Conservation (phyloP, 2,888 invertebrate species). For the Lysandra coridon region DNA sequence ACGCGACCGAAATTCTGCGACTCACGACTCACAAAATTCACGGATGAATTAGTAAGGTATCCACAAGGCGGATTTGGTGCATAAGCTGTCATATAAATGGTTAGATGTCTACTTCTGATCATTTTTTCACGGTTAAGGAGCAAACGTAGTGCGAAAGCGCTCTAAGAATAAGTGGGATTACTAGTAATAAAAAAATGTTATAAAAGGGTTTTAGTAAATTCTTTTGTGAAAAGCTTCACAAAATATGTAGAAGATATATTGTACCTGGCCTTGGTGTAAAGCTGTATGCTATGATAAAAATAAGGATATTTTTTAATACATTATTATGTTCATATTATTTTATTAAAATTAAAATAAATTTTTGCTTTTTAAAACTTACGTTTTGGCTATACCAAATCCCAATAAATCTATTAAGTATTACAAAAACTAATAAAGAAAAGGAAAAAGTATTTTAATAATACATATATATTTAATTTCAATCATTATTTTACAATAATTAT, state of each 20-base stretch:
- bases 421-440: neutral
- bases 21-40: too few species aligned
- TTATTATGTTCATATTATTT: neutral
- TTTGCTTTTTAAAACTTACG: neutral
- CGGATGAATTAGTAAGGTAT: too few species aligned
- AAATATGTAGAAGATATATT: neutral
- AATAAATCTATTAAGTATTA: neutral
- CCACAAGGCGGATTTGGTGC: too few species aligned
- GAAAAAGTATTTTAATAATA: neutral
- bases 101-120: too few species aligned
- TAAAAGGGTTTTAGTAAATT: too few species aligned
- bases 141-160: too few species aligned
- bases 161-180: too few species aligned
- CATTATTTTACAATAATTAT: neutral
- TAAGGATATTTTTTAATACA: neutral
- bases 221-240: neutral
- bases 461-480: slow-evolving; percentile 4
- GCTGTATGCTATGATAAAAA: neutral
- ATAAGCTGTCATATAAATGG: too few species aligned
- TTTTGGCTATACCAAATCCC: neutral
- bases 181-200: too few species aligned
- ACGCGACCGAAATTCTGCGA: too few species aligned
- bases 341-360: neutral
- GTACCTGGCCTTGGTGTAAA: neutral
- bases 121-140: too few species aligned